Evolutionary conservation across 1,140 invertebrate genomes (phyloP).

Genomic region (Nebria ingens): DNA sequence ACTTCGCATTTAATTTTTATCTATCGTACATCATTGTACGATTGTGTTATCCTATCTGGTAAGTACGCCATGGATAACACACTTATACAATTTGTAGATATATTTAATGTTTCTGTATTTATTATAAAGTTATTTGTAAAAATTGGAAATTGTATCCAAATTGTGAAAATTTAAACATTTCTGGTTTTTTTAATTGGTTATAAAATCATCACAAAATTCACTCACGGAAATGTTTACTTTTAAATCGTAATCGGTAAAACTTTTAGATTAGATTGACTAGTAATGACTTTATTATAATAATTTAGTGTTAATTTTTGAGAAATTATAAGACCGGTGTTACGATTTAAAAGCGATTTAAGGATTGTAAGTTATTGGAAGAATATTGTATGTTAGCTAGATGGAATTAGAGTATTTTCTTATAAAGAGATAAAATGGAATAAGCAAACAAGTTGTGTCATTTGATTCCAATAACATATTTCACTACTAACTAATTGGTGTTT

Average conservation of each 20-base stretch:
- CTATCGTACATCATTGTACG: too few relatives aligned
- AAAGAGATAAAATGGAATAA: neutral
- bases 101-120: neutral
- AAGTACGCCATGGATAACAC: too few relatives aligned
- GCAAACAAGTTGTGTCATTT: neutral
- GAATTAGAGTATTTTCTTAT: conserved; percentile 5
- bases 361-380: neutral
- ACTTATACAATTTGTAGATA: too few relatives aligned
- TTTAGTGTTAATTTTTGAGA: neutral
- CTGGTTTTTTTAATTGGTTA: neutral
- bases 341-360: neutral
- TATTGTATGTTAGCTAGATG: conserved; percentile 3
- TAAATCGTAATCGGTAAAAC: neutral
- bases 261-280: neutral
- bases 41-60: too few relatives aligned
- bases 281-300: neutral
- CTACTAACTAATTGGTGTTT: conserved; percentile 4
- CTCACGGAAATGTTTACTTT: neutral
- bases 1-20: conserved; percentile 4
- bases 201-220: too few relatives aligned
- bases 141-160: conserved; percentile 8
- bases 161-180: neutral
- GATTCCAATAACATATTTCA: neutral
- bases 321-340: neutral
- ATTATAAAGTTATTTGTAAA: conserved; percentile 1